phyloP scores from a whole-genome alignment of 2,113 vertebrate genomes.

The Bujurquina vittata region DNA sequence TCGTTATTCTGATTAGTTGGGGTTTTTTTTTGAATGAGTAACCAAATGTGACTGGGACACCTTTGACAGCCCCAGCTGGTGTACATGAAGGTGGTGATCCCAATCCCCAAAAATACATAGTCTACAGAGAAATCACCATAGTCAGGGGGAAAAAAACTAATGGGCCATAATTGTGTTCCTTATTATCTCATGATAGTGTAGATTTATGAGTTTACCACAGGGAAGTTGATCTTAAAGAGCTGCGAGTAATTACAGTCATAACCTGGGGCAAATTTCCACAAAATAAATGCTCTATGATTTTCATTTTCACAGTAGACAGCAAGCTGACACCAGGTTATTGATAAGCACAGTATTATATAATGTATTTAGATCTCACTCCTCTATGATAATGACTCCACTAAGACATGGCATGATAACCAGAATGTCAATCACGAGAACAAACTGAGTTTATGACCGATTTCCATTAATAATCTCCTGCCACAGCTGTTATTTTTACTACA shows the following conservation, averaged over 20 bases:
- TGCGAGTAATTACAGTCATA: neutral
- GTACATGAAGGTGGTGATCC: neutral
- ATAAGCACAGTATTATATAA: neutral
- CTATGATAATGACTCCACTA: neutral
- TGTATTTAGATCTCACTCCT: neutral
- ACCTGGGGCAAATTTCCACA: neutral
- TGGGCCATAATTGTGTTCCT: neutral
- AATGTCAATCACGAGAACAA: neutral
- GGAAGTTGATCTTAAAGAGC: neutral
- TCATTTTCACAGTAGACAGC: neutral
- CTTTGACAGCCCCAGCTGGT: neutral
- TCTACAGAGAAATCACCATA: neutral
- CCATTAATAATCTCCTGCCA: neutral
- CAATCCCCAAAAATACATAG: neutral
- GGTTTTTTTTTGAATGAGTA: neutral
- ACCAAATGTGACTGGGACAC: neutral
- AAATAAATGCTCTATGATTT: neutral
- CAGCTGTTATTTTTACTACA: neutral
- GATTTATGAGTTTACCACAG: neutral
- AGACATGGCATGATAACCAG: neutral
- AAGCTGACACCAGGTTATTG: neutral
- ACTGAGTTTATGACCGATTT: neutral
- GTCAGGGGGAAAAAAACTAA: neutral
- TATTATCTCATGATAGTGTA: neutral
- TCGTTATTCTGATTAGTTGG: neutral